Conservation (phyloP, 2,113 vertebrate species). For the Garra rufa region DNA sequence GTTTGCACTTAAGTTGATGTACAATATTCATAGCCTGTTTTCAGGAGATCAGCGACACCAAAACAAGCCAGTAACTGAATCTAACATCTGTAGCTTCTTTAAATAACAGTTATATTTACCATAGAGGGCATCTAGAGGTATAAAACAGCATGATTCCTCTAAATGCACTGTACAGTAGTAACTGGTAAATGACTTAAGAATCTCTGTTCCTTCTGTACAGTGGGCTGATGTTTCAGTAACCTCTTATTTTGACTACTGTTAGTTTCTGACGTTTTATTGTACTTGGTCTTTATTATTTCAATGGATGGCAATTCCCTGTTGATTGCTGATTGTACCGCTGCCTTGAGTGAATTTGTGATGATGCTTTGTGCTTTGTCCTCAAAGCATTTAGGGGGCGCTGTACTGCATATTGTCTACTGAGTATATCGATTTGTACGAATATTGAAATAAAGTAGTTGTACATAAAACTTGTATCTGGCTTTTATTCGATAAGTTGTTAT, state of each 20-base stretch:
- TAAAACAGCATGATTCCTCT: neutral
- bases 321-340: constrained; percentile 53
- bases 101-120: neutral
- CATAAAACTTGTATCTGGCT: constrained; percentile 29
- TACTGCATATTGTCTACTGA: constrained; percentile 56
- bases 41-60: neutral
- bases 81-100: neutral
- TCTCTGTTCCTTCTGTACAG: constrained; percentile 32
- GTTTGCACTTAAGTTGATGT: neutral
- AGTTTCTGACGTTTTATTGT: constrained; percentile 42
- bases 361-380: constrained; percentile 56
- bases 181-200: neutral
- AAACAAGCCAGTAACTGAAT: constrained; percentile 4
- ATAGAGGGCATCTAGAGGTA: neutral
- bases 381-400: constrained; percentile 44
- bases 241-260: constrained; percentile 20
- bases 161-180: neutral
- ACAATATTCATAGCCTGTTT: neutral
- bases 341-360: constrained; percentile 58
- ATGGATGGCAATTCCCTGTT: constrained; percentile 55
- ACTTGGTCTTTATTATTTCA: constrained; percentile 42
- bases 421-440: constrained; percentile 78
- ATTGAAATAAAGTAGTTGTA: constrained; percentile 82
- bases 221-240: constrained; percentile 21
- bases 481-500: neutral